phyloP scores from a whole-genome alignment of 2,888 invertebrate species.

The Hydriomena furcata region DNA sequence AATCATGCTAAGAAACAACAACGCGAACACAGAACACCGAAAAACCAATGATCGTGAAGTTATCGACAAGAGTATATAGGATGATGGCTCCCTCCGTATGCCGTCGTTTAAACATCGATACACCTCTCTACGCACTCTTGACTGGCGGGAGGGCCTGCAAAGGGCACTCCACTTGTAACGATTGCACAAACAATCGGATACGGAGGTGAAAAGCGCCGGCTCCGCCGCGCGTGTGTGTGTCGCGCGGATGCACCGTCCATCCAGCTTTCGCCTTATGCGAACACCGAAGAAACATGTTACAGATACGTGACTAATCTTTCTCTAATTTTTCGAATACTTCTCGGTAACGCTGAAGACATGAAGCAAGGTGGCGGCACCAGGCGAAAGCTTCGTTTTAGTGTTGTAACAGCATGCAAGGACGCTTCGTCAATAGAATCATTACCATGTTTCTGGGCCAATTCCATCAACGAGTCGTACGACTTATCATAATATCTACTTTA shows the following conservation, averaged over 20 bases:
- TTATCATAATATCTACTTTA: conserved; percentile 63
- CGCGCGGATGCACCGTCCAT: conserved; percentile 60
- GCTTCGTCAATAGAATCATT: conserved; percentile 53
- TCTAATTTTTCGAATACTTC: conserved; percentile 20
- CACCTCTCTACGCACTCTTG: conserved; percentile 2
- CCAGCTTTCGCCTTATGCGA: conserved; percentile 56
- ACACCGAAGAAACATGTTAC: conserved; percentile 34
- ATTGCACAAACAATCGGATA: conserved; percentile 49
- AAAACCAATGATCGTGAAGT: conserved; percentile 61
- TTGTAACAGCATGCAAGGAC: conserved; percentile 70
- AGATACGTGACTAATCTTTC: conserved; percentile 16
- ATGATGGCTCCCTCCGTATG: conserved; percentile 60
- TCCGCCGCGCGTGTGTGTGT: conserved; percentile 79
- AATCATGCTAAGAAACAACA: conserved; percentile 78
- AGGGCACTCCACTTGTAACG: conserved; percentile 32
- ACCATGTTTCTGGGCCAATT: conserved; percentile 38
- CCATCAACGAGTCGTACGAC: conserved; percentile 54
- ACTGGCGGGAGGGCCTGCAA: conserved; percentile 8
- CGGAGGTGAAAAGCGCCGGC: conserved; percentile 73
- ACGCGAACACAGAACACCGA: conserved; percentile 77
- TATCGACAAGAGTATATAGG: conserved; percentile 60
- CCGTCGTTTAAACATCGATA: conserved; percentile 40
- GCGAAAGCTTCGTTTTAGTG: conserved; percentile 59
- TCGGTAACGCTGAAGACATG: conserved; percentile 18
- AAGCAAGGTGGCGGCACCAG: conserved; percentile 49